phyloP scores from a whole-genome alignment of 2,797 vertebrate genomes.

The Argentina silus region DNA sequence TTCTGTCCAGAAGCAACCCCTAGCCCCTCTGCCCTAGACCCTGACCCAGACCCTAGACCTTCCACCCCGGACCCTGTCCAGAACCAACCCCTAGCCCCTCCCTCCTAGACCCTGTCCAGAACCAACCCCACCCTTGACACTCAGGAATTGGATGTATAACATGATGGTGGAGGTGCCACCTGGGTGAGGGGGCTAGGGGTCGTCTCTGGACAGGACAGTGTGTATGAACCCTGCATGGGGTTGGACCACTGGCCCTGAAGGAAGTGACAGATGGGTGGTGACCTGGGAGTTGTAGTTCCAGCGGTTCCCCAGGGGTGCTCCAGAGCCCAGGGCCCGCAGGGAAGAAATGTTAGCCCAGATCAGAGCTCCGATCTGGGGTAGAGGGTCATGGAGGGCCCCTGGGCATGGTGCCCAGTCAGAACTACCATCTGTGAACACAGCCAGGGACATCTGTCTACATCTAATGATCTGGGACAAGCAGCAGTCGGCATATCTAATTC shows the following conservation, averaged over 20 bases:
- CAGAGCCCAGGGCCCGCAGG: not conserved
- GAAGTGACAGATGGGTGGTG: constrained; percentile 21
- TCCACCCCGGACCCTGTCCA: no score
- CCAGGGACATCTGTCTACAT: constrained; percentile 42
- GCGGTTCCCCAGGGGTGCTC: not conserved
- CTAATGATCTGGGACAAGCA: constrained; percentile 40
- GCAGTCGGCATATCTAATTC: not conserved
- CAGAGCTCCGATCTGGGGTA: constrained; percentile 19
- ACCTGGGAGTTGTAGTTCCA: constrained; percentile 18
- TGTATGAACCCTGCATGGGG: no score
- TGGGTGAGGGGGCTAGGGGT: no score
- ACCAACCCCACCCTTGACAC: no score
- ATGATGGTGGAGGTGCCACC: no score
- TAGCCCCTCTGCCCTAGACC: no score
- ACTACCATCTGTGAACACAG: constrained; percentile 47
- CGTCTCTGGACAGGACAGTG: no score
- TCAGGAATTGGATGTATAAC: no score
- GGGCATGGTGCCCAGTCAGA: constrained; percentile 43
- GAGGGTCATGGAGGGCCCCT: constrained; percentile 27
- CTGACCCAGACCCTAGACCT: no score
- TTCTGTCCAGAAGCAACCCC: no score
- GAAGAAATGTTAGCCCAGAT: constrained; percentile 18
- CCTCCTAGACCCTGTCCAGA: no score
- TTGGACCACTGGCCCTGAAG: not conserved
- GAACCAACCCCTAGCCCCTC: no score